Percentiles rank a stretch among this genome's conserved stretches.
Evolutionary conservation across 2,113 vertebrate species (phyloP).

Genomic region (Dunckerocampus dactyliophorus): DNA sequence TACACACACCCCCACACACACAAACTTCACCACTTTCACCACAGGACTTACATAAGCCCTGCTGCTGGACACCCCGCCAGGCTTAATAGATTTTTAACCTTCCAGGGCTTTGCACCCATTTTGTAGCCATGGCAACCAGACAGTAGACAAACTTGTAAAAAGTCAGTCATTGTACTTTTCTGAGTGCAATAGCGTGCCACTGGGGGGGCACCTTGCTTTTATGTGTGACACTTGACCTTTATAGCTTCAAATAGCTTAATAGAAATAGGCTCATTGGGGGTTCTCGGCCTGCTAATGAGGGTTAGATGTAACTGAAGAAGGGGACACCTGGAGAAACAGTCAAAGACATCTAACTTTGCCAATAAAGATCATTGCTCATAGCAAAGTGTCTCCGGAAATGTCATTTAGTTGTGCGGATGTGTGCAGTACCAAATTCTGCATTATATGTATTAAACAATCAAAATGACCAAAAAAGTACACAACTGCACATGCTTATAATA

Average conservation of each 20-base stretch:
- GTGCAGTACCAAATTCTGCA: too few relatives aligned
- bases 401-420: too few relatives aligned
- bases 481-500: too few relatives aligned
- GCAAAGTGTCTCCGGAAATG: too few relatives aligned
- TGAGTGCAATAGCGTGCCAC: background rate
- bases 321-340: too few relatives aligned
- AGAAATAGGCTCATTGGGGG: too few relatives aligned
- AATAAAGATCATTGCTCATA: background rate
- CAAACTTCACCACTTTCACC: constrained; percentile 16
- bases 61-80: constrained; percentile 11
- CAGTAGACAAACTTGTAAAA: constrained; percentile 3
- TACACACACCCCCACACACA: constrained; percentile 8
- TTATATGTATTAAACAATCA: too few relatives aligned
- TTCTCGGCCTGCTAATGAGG: too few relatives aligned
- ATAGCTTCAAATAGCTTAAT: too few relatives aligned
- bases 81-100: constrained; percentile 14
- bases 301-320: too few relatives aligned
- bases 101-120: constrained; percentile 17
- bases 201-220: background rate
- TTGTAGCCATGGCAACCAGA: constrained; percentile 38
- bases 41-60: constrained; percentile 47
- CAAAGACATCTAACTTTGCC: background rate
- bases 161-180: background rate
- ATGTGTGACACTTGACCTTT: background rate
- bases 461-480: too few relatives aligned